A percentile compares a stretch with the other conserved stretches of the same genome.
Conservation (phyloP, 2,797 vertebrate species). For the Hypotaenidia okinawae region DNA sequence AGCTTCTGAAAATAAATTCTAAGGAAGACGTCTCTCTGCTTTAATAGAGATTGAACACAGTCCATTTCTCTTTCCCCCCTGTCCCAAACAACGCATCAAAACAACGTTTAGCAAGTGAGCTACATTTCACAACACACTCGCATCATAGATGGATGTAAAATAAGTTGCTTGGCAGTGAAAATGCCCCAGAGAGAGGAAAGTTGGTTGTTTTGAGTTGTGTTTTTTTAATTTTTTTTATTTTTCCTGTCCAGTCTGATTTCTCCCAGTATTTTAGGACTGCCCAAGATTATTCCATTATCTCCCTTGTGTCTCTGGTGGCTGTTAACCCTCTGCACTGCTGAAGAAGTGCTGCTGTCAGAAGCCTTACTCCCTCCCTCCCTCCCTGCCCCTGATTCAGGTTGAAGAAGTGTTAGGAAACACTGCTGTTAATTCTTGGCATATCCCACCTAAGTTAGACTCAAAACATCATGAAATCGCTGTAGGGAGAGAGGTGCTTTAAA, state of each 20-base stretch:
- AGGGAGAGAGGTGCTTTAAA: neutral
- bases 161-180: constrained; percentile 49
- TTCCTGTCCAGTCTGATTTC: constrained; percentile 50
- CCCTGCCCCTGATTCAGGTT: constrained; percentile 49
- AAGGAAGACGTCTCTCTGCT: neutral
- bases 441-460: constrained; percentile 48
- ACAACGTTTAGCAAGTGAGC: constrained; percentile 49
- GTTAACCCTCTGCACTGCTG: constrained; percentile 59
- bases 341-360: neutral
- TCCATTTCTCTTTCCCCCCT: constrained; percentile 30
- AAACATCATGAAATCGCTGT: neutral
- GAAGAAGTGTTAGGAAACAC: constrained; percentile 50
- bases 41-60: constrained; percentile 47
- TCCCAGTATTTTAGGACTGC: constrained; percentile 11
- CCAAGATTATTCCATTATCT: constrained; percentile 68
- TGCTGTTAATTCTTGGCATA: constrained; percentile 69
- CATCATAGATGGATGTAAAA: constrained; percentile 36
- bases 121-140: constrained; percentile 39
- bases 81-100: constrained; percentile 48
- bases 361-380: neutral
- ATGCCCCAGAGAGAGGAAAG: constrained; percentile 45
- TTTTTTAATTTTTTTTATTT: neutral
- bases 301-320: constrained; percentile 42
- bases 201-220: neutral
- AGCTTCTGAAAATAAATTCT: constrained; percentile 57